These are phyloP conservation scores for Monodelphis domestica DNA, from an alignment of 2,797 vertebrate genomes.

Conservation along the genomic window DNA sequence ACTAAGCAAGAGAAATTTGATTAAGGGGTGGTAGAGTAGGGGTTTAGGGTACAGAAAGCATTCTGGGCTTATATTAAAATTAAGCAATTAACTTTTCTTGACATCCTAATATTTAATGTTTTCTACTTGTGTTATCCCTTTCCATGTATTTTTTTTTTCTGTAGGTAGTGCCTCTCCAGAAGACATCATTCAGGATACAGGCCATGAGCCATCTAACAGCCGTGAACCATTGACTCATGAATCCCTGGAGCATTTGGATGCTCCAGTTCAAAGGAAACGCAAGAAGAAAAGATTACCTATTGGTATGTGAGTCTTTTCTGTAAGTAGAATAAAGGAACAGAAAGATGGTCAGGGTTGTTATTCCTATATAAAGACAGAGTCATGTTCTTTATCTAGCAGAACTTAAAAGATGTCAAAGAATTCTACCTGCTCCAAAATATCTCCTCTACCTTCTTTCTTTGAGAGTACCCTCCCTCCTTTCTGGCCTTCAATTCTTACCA, in stretches of 20 bases:
- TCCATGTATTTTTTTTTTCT: slow-evolving; percentile 29
- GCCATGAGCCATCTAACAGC: slow-evolving; percentile 83
- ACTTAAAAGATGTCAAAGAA: background rate
- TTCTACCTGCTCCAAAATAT: background rate
- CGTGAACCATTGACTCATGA: slow-evolving; percentile 84
- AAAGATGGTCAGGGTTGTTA: slow-evolving; percentile 7
- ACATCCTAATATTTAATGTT: background rate
- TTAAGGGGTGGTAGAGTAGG: background rate
- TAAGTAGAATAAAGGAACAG: background rate
- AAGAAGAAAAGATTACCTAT: slow-evolving; percentile 88
- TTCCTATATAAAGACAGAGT: background rate
- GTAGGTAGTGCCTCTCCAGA: slow-evolving; percentile 75
- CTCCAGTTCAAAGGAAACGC: slow-evolving; percentile 86
- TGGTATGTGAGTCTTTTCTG: slow-evolving; percentile 73
- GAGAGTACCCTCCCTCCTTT: background rate
- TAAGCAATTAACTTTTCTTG: background rate
- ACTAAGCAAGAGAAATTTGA: background rate
- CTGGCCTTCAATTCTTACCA: background rate
- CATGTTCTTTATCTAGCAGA: background rate
- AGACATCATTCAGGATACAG: slow-evolving; percentile 79
- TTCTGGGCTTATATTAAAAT: background rate
- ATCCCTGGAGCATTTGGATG: slow-evolving; percentile 80
- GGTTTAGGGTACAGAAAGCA: background rate
- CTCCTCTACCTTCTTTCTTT: background rate
- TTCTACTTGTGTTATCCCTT: background rate